These are phyloP conservation scores for Dynastes tityus DNA, from an alignment of 2,888 invertebrate species.

Conservation along the genomic window DNA sequence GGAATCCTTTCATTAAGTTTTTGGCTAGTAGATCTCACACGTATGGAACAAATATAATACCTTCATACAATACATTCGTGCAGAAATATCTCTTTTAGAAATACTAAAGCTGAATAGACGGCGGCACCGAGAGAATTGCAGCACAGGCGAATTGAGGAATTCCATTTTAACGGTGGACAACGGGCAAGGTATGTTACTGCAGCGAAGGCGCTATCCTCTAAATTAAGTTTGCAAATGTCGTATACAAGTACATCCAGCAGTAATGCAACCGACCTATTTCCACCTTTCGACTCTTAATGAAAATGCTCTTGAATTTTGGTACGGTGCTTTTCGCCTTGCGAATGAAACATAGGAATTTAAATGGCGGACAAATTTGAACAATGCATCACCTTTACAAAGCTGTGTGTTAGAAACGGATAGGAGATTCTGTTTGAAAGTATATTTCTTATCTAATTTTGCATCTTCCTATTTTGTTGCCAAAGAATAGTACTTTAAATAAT, in stretches of 20 bases:
- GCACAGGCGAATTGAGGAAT: conserved; percentile 57
- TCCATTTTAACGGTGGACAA: conserved; percentile 62
- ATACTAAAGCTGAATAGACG: conserved; percentile 23
- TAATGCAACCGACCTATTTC: conserved; percentile 61
- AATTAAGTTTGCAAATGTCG: conserved; percentile 69
- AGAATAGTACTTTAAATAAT: too few relatives aligned
- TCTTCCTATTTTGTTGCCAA: too few relatives aligned
- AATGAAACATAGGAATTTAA: too few relatives aligned
- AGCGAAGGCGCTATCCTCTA: conserved; percentile 60
- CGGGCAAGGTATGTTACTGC: conserved; percentile 62
- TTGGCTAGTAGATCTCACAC: too few relatives aligned
- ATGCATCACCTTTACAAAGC: too few relatives aligned
- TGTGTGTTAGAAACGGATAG: too few relatives aligned
- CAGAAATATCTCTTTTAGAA: conserved; percentile 15
- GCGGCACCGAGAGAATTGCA: conserved; percentile 4
- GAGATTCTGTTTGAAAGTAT: too few relatives aligned
- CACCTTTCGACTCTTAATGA: conserved; percentile 31
- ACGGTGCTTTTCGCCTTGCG: not conserved
- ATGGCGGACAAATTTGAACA: too few relatives aligned
- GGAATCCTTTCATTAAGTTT: too few relatives aligned
- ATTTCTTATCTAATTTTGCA: too few relatives aligned
- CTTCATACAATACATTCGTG: not conserved
- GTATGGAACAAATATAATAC: too few relatives aligned
- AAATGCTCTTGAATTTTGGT: conserved; percentile 5
- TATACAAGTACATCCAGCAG: conserved; percentile 65